Evolutionary conservation across 92 coral and sea anemone genomes (phyloP).

Genomic region (Parazoanthus swiftii): DNA sequence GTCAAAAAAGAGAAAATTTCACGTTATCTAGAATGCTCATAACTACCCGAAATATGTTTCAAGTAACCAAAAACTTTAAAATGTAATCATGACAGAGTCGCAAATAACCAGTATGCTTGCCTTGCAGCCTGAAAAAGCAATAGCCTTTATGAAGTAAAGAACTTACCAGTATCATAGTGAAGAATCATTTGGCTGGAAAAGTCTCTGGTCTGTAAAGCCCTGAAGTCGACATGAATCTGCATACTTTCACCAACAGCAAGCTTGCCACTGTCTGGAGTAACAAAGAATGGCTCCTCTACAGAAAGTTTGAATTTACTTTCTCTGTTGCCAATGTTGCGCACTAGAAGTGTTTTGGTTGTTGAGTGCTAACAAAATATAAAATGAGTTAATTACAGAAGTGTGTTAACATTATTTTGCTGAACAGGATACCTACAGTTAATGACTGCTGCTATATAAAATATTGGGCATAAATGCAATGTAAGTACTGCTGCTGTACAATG

Average conservation of each 20-base stretch:
- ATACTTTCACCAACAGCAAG: conserved; percentile 93
- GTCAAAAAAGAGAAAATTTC: background rate
- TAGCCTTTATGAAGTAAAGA: background rate
- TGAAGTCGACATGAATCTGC: conserved; percentile 92
- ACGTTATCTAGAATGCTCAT: background rate
- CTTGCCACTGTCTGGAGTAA: conserved; percentile 89
- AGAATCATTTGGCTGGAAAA: conserved; percentile 87
- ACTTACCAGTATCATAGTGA: conserved; percentile 93
- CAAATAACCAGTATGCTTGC: too few relatives aligned
- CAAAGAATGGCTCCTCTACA: conserved; percentile 85
- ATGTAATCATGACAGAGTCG: too few relatives aligned
- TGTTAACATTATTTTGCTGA: too few relatives aligned
- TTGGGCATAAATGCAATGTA: too few relatives aligned
- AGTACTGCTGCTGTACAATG: too few relatives aligned
- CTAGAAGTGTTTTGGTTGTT: conserved; percentile 88
- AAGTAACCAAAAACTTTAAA: too few relatives aligned
- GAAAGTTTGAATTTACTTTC: conserved; percentile 86
- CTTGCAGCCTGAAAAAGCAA: too few relatives aligned
- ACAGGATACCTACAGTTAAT: too few relatives aligned
- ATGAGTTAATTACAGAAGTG: background rate
- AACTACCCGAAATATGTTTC: background rate
- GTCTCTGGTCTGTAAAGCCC: conserved; percentile 87
- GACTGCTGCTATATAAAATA: too few relatives aligned
- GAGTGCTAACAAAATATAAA: conserved; percentile 51
- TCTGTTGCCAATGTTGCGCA: conserved; percentile 91